Evolutionary conservation across 2,888 invertebrate species (phyloP).

Genomic region (Poecilobothrus nobilitatus): DNA sequence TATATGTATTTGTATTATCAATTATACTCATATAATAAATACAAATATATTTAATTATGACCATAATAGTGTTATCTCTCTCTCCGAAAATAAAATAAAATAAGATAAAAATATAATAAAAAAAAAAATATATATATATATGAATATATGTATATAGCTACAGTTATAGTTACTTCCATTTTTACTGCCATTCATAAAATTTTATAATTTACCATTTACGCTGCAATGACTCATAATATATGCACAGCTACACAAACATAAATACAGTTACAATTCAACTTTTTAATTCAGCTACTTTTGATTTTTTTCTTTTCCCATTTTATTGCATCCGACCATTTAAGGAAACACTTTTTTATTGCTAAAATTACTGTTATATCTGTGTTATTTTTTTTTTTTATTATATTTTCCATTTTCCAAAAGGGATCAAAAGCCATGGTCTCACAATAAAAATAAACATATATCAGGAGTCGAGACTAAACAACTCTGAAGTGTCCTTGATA

Average conservation of each 20-base stretch:
- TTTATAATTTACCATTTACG: background rate
- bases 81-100: too few relatives aligned
- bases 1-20: background rate
- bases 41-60: too few relatives aligned
- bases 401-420: background rate
- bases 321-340: background rate
- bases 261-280: too few relatives aligned
- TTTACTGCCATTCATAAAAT: background rate
- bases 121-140: too few relatives aligned
- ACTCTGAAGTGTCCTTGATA: conserved; percentile 1
- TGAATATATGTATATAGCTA: too few relatives aligned
- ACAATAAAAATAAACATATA: background rate
- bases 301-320: background rate
- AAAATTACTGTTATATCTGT: background rate
- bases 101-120: too few relatives aligned
- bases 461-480: conserved; percentile 1
- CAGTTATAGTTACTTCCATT: background rate
- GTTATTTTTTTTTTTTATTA: too few relatives aligned
- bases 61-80: too few relatives aligned
- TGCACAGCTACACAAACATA: background rate
- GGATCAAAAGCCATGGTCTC: background rate
- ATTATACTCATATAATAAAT: background rate
- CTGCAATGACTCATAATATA: background rate
- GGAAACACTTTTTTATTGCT: background rate
- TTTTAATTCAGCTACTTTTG: too few relatives aligned